These are phyloP conservation scores for Datnioides undecimradiatus DNA, from an alignment of 2,113 vertebrate species.

Conservation along the genomic window DNA sequence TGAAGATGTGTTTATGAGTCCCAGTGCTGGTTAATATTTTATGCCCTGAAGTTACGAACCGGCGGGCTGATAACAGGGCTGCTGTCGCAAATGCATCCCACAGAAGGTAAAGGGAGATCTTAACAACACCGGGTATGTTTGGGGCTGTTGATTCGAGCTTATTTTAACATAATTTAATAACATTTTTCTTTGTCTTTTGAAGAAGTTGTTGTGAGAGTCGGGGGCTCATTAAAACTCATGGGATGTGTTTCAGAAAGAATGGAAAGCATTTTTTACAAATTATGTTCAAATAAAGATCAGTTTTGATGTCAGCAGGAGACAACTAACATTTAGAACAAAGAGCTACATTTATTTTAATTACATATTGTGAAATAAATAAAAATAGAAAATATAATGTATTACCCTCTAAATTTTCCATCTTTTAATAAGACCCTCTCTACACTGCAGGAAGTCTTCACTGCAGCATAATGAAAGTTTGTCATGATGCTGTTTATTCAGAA, in stretches of 20 bases:
- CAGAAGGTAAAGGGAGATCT: not conserved
- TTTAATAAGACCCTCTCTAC: not conserved
- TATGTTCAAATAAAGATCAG: not conserved
- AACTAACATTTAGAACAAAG: not conserved
- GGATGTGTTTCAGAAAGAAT: not conserved
- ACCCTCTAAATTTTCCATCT: not conserved
- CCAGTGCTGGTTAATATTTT: constrained; percentile 91
- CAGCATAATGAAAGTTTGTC: constrained; percentile 1
- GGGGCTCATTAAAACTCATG: not conserved
- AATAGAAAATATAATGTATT: not conserved
- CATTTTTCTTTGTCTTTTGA: not conserved
- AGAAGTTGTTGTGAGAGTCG: not conserved
- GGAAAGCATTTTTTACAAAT: not conserved
- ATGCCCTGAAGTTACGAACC: constrained; percentile 83
- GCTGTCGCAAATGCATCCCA: constrained; percentile 35
- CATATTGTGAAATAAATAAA: not conserved
- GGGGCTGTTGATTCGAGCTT: not conserved
- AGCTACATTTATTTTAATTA: not conserved
- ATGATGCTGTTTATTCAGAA: constrained; percentile 1
- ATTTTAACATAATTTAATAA: not conserved
- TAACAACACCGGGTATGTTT: not conserved
- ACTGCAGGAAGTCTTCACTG: not conserved
- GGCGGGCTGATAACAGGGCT: constrained; percentile 59
- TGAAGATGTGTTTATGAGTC: constrained; percentile 89
- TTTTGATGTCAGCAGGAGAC: not conserved